Evolutionary conservation across 2,113 vertebrate species (phyloP), one percentile per base, ranked within the genome.

Genomic region (Archocentrus centrarchus): DNA sequence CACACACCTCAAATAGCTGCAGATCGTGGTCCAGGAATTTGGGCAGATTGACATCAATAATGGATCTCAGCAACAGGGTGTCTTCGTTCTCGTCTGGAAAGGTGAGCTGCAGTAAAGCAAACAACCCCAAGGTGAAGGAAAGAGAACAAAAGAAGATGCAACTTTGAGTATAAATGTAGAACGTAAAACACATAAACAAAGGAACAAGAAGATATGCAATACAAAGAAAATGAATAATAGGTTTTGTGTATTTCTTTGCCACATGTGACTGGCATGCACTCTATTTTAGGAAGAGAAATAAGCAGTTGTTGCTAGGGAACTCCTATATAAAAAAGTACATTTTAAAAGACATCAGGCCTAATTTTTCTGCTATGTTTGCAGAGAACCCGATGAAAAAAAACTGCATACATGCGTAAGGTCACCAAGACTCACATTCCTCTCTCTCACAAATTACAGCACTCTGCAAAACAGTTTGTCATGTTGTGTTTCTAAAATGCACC

Each of bases 21-120:
- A 98, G 93, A 94, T 99, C 97, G 4, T 97, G 97, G 37, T 96
- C 93, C 89, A 98, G 94, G 92, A 98, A 98, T 91, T 98, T 98
- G 11, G 97, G 97, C 82, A 97, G 94, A 93, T 98, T 98, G 63
- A 98, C 97, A 91, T 98, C 97, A 83, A 97, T 97, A 87, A 99
- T 98, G 66, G 97, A 98, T 92, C 97, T 96, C 76, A 98, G 95
- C 37, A 98, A 92, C 89, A 97, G 93, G 92, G 97, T 95, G 92
- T 98, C 97, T 96, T 98, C 97, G 83, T 98, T 96, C 94, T 98
- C 97, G 7, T 90, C 92, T 35, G 97, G 97, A 90, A 97, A 97
- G 81, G 97, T 95, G 79, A 97, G 93, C 97, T 98, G 75, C 77
- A 94, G 83, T 59, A 83, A 83, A 94, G 90, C 22, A 83, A 88